These are phyloP conservation scores for Acanthurus tractus DNA, from an alignment of 2,797 vertebrate genomes.

Conservation along the genomic window DNA sequence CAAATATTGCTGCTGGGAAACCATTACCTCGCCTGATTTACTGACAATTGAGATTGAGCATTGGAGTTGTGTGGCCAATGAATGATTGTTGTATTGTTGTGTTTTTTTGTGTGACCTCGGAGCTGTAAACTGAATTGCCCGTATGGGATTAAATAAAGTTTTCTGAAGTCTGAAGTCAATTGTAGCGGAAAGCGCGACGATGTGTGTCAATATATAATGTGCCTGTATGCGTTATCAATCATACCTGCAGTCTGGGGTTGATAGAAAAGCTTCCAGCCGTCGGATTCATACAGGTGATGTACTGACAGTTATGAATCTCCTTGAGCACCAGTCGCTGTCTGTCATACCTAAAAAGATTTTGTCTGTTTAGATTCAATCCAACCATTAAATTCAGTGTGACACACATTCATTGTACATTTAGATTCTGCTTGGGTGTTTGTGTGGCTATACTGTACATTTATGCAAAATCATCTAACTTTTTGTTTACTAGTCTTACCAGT, in stretches of 20 bases:
- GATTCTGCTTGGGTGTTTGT: neutral
- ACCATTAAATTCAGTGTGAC: neutral
- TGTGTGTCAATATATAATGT: slow-evolving; percentile 7
- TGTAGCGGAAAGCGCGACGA: neutral
- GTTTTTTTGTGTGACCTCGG: too few relatives aligned
- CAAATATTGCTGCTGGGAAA: too few relatives aligned
- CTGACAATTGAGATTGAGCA: too few relatives aligned
- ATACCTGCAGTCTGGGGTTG: slow-evolving; percentile 92
- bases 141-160: too few relatives aligned
- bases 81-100: too few relatives aligned
- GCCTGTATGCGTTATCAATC: neutral
- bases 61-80: too few relatives aligned
- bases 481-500: slow-evolving; percentile 77
- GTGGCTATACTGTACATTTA: neutral
- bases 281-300: slow-evolving; percentile 94
- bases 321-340: slow-evolving; percentile 93
- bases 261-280: slow-evolving; percentile 95
- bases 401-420: neutral
- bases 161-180: neutral
- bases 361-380: slow-evolving; percentile 5
- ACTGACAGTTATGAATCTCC: slow-evolving; percentile 94
- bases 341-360: slow-evolving; percentile 90
- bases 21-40: too few relatives aligned
- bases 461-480: neutral
- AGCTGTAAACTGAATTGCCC: too few relatives aligned